Base-by-base conservation (phyloP, 2,797 vertebrate genomes). In the Helostoma temminkii region DNA sequence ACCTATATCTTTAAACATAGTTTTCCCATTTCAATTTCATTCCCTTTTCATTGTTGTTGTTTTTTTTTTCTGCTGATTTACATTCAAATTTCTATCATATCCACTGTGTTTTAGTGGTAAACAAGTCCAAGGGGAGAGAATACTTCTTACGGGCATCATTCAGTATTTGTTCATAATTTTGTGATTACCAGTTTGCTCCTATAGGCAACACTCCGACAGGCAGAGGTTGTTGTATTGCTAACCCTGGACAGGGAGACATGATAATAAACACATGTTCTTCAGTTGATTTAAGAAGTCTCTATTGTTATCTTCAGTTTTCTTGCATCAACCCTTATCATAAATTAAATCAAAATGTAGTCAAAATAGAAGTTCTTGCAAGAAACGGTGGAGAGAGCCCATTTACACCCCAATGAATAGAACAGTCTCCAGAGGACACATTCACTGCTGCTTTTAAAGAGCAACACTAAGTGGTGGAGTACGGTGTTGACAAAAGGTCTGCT, bases 371-470 rank as follows among this genome's bases (percentile, higher is more conserved):
- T 53, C 58, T 68, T 71, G 55, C 61, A 48, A 30, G 25, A 74
- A 80, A 60, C 42, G 83, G 61, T 47, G 43, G 53, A 71, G 78
- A 78, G 67, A 74, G 75, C 61, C 80, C 54, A 50, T 80, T 80
- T 83, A 66, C 32, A 64, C 24, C 54, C 36, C 34, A 24, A 56
- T 81, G 67, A 76, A 68, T 65, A 65, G 76, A 75, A 55, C 42
- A 34, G 25, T 74, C 74, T 87, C 75, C 67, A 46, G 46, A 58
- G 83, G 61, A 60, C 56, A 68, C 67, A 81, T 79, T 84, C 72
- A 71, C 50, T 64, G 73, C 72, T 70, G 56, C 74, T 72, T 45
- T 77, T 71, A 75, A 87, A 80, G 72, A 49, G 54, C 56, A 79
- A 42, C 49, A 53, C 70, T 67, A 71, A 83, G 63, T 75, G 59